Evolutionary conservation across 2,797 vertebrate species (phyloP).

Genomic region (Anabacerthia variegaticeps): DNA sequence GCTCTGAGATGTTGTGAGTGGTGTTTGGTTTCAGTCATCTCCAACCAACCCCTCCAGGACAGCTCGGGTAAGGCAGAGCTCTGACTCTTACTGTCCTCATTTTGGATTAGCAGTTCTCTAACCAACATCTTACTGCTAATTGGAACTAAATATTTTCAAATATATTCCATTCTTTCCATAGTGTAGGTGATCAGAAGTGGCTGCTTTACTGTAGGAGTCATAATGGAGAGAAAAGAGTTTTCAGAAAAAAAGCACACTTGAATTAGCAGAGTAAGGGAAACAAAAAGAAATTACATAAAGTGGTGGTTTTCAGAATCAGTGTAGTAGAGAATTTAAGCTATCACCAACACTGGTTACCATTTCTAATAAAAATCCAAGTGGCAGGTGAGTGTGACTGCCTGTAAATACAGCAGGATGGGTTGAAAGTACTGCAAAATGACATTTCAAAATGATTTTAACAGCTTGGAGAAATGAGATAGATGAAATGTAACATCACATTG

Average conservation of each 20-base stretch:
- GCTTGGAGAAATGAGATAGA: neutral
- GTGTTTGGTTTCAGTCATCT: neutral
- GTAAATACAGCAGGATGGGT: neutral
- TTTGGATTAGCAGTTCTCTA: neutral
- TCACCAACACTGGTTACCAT: neutral
- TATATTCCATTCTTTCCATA: neutral
- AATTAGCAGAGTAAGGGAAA: neutral
- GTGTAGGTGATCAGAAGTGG: neutral
- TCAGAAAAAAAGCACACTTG: accelerated
- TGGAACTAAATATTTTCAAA: neutral
- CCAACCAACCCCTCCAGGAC: too few relatives aligned
- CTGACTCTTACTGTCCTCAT: neutral
- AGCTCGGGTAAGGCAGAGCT: neutral
- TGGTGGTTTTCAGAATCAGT: neutral
- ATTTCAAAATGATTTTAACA: neutral
- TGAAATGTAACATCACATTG: neutral
- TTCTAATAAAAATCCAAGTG: neutral
- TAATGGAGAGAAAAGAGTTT: neutral
- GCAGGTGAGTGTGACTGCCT: neutral
- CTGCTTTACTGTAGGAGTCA: neutral
- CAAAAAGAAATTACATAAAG: neutral
- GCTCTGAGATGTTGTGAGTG: neutral
- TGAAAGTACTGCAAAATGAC: neutral
- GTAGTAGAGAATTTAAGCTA: neutral
- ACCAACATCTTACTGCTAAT: neutral